Evolutionary conservation across 2,797 vertebrate species (phyloP).

Genomic region (Muscicapa striata): DNA sequence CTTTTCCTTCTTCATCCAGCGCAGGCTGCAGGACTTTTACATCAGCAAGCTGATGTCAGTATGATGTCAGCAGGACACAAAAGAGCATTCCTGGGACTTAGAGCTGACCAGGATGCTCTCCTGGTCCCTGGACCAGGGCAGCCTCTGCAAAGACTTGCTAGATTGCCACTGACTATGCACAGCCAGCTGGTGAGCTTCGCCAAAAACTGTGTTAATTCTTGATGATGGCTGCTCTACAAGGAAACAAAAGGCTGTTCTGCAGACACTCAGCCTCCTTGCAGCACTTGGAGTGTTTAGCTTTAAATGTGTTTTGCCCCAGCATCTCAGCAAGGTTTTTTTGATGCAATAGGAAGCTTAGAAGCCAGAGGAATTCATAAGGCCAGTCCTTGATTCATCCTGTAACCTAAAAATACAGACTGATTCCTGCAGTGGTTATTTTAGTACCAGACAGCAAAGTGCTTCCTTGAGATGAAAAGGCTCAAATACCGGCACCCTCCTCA

Average conservation of each 20-base stretch:
- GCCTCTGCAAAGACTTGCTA: background rate
- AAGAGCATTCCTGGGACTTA: background rate
- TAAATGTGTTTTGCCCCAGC: background rate
- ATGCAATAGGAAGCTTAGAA: constrained; percentile 67
- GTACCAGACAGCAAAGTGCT: constrained; percentile 69
- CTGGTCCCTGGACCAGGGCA: background rate
- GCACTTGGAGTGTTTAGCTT: background rate
- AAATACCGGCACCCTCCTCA: constrained; percentile 31
- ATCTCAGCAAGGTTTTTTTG: constrained; percentile 23
- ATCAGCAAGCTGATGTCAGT: background rate
- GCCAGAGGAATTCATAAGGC: constrained; percentile 12
- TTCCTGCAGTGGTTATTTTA: constrained; percentile 73
- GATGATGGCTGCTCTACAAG: background rate
- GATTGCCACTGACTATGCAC: background rate
- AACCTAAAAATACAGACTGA: constrained; percentile 73
- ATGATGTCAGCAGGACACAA: background rate
- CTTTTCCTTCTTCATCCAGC: background rate
- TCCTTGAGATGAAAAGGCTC: constrained; percentile 77
- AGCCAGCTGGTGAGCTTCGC: background rate
- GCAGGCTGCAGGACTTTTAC: background rate
- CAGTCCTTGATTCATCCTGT: constrained; percentile 68
- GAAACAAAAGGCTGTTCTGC: background rate
- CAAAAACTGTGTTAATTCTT: background rate
- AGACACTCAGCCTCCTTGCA: background rate
- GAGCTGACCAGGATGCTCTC: background rate